Percentiles rank a stretch among this genome's conserved stretches.
phyloP scores from a whole-genome alignment of 2,113 vertebrate species.

The Lipotes vexillifer region DNA sequence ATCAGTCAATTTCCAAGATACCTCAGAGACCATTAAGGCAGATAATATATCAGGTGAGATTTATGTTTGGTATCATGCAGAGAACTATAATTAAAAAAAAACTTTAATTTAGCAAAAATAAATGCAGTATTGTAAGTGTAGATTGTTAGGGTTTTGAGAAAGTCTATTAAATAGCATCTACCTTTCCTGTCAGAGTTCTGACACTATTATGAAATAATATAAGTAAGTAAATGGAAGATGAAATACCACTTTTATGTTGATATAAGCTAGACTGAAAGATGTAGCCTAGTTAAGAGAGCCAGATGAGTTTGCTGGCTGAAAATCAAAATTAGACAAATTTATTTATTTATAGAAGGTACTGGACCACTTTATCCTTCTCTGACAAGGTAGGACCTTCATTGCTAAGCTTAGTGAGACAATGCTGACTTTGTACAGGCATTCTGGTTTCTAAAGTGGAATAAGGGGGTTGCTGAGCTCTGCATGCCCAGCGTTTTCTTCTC shows the following conservation, averaged over 20 bases:
- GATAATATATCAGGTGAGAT: conserved; percentile 34
- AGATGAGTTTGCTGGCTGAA: background rate
- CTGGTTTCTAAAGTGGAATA: background rate
- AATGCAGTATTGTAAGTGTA: background rate
- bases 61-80: conserved; percentile 18
- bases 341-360: background rate
- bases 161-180: background rate
- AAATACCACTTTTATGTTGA: background rate
- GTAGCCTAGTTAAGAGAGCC: background rate
- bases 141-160: background rate
- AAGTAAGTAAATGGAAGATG: background rate
- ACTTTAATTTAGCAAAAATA: conserved; percentile 3
- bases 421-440: background rate
- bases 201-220: background rate
- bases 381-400: background rate
- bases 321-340: background rate
- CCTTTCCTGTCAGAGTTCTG: background rate
- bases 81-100: conserved; percentile 16
- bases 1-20: background rate
- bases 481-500: background rate
- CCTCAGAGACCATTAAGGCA: conserved; percentile 6
- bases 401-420: background rate
- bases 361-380: background rate
- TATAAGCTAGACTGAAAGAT: background rate
- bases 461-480: background rate